phyloP scores from a whole-genome alignment of 2,797 vertebrate genomes.

The Onychomys leucogaster region DNA sequence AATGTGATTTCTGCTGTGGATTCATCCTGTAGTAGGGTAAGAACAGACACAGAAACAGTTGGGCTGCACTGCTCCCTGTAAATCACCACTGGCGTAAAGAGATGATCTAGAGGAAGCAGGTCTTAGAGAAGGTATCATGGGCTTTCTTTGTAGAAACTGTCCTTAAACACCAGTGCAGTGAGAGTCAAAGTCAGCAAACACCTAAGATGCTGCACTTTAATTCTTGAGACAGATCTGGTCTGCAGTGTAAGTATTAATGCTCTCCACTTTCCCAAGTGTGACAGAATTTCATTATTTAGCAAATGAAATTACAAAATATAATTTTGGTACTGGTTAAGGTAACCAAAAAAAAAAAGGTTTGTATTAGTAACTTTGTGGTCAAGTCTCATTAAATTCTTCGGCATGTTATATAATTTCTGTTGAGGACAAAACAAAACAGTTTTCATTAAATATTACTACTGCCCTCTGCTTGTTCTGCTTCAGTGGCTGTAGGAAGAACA shows the following conservation, averaged over 20 bases:
- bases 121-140: fast-evolving
- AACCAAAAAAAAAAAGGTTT: background rate
- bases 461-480: background rate
- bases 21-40: slow-evolving; percentile 91
- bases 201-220: fast-evolving
- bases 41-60: background rate
- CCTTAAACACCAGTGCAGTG: fast-evolving
- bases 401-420: background rate
- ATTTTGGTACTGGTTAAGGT: background rate
- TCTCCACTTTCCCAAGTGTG: background rate
- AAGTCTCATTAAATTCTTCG: background rate
- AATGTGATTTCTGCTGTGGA: slow-evolving; percentile 96
- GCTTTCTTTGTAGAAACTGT: fast-evolving
- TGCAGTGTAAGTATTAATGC: no score
- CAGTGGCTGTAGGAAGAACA: background rate
- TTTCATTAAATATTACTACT: background rate
- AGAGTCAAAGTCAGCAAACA: fast-evolving
- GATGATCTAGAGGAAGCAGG: background rate
- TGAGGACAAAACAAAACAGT: background rate
- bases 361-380: background rate
- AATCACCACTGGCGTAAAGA: background rate
- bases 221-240: background rate
- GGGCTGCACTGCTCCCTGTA: background rate
- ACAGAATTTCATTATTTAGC: background rate
- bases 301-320: background rate